Evolutionary conservation across 1,140 invertebrate genomes (phyloP), one percentile per base, ranked within the genome.

Genomic region (Pectinophora gossypiella): DNA sequence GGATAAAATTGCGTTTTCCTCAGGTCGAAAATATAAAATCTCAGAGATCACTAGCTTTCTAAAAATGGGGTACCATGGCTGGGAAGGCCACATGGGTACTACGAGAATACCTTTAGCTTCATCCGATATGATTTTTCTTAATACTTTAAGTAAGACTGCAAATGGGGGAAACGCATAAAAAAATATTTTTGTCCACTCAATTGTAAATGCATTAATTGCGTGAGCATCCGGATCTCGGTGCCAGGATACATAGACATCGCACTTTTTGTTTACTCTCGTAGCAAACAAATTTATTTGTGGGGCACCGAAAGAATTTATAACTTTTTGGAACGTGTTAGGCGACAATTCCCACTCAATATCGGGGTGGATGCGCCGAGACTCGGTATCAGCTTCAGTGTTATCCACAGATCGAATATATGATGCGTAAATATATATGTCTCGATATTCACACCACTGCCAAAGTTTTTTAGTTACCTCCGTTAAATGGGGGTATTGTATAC

Each of bases 111-210:
- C 55, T 27, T 36, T 15, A 12, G 67, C 59, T n/a, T 56, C 12
- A 19, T 73, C 64, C 13, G 12, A 16, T 45, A 63, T 57, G 38
- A 70, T 61, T 50, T 70, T 73, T 10, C 59, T 43, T 27, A 71
- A 40, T 20, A 48, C 48, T 56, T 56, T 61, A 16, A 62, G 44
- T 23, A 70, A 61, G n/a, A 72, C 3, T 4, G 50, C 38, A 38
- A 75, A 67, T 7, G 69, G 67, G 3, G 71, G 68, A 49, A 76
- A 76, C 0, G 68, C 73, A 47, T 72, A 70, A 61, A 76, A 69
- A 6, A 32, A 35, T 23, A 61, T 32, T 19, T n/a, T 16, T n/a
- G 19, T 54, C 64, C 71, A 76, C 19, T 43, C 19, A 0, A 75
- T 21, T 9, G 68, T 77, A 51, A 75, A 75, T 1, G 64, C 67